Evolutionary conservation across 1,140 invertebrate species (phyloP), one percentile per base, ranked within the genome.

Genomic region (Brachionus asplanchnoidis): DNA sequence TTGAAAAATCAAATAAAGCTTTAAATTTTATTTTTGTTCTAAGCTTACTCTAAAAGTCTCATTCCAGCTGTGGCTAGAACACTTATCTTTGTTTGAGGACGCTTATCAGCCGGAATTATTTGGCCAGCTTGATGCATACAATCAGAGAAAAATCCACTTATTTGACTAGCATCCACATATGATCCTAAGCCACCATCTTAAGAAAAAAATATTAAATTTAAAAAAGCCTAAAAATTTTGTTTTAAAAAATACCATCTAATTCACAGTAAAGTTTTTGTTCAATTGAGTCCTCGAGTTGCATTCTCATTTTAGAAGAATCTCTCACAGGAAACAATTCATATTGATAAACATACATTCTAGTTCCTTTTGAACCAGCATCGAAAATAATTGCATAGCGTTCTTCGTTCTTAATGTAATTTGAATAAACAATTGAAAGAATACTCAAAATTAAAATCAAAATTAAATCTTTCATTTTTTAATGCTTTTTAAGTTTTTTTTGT

Each of bases 11-110:
- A 36, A 36, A 36, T 36, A 1, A 7, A 36, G 32, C 7, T 36
- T 36, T 36, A 0, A 36, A 36, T 36, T 36, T 36, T 36, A 36
- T 36, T 7, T 36, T 36, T 36, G 7, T 36, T 5, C 32, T 7
- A 7, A 36, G 20, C 85, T 86, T 86, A 90, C 89, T 88, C 87
- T 8, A 91, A 78, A 23, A 91, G 79, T 77, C 90, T 82, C 87
- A 91, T 87, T 56, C 90, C 90, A 78, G 89, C 90, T 7, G 90
- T 91, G 1, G 90, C 90, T 8, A 87, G 88, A 84, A 91, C 87
- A 73, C 88, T 89, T 11, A 91, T 77, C 42, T 86, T 85, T 12
- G 87, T 87, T 12, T 56, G 36, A 11, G 17, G n/a, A 65, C 65
- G 23, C 28, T 84, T 85, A 8, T 86, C 82, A 2, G 50, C 32